phyloP scores from a whole-genome alignment of 2,888 invertebrate species.

The Agrilus cyanescens region DNA sequence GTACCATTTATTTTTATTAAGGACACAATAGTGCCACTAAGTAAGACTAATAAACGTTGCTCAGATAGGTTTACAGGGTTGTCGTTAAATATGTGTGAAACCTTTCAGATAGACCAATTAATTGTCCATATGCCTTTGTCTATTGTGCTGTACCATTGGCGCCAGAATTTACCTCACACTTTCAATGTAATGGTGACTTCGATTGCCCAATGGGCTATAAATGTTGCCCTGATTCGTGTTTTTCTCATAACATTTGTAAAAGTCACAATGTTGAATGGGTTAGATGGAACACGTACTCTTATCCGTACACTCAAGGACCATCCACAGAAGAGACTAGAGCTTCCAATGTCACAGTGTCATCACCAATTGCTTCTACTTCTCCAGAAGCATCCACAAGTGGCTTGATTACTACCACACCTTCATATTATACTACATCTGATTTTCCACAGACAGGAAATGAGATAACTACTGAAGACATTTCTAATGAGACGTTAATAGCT shows the following conservation, averaged over 20 bases:
- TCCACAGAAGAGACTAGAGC: constrained; percentile 1
- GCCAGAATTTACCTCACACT: not conserved
- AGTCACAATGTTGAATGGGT: not conserved
- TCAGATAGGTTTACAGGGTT: no score
- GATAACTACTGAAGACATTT: no score
- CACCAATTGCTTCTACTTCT: constrained; percentile 1
- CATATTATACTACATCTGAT: not conserved
- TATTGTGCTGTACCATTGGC: not conserved
- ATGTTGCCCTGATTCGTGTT: constrained; percentile 9
- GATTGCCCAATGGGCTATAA: constrained; percentile 9
- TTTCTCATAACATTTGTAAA: constrained; percentile 9
- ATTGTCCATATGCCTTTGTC: constrained; percentile 1
- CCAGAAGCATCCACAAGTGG: constrained; percentile 1
- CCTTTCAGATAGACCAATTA: constrained; percentile 9
- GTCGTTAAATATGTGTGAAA: not conserved
- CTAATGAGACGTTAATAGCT: no score
- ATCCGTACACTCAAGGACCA: constrained; percentile 1
- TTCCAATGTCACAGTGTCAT: not conserved
- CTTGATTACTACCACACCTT: no score
- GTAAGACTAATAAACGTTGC: no score
- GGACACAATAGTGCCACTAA: no score
- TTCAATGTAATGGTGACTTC: constrained; percentile 7
- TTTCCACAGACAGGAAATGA: no score
- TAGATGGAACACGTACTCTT: constrained; percentile 1
- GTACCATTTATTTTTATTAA: no score